phyloP scores from a whole-genome alignment of 2,113 vertebrate genomes.

The Sebastes fasciatus region DNA sequence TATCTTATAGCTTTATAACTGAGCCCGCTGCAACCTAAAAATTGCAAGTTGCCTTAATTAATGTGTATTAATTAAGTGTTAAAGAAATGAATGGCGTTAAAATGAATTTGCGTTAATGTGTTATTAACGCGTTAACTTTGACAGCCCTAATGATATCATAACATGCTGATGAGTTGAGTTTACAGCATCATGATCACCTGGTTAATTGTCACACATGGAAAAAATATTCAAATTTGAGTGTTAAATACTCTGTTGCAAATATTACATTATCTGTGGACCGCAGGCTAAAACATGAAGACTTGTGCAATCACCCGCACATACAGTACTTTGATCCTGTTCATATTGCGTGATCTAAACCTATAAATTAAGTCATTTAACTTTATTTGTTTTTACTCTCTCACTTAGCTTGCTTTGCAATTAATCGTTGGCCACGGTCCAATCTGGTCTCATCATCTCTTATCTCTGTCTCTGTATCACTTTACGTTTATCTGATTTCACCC shows the following conservation, averaged over 20 bases:
- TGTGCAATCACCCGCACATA: background rate
- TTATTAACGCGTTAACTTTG: too few species aligned
- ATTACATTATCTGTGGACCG: background rate
- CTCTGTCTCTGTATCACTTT: constrained; percentile 52
- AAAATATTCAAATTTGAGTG: background rate
- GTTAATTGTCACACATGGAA: background rate
- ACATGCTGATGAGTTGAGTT: background rate
- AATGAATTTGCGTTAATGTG: too few species aligned
- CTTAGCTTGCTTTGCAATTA: constrained; percentile 30
- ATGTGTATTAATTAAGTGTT: too few species aligned
- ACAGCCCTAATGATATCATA: too few species aligned
- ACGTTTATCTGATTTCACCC: constrained; percentile 67
- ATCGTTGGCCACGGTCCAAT: constrained; percentile 38
- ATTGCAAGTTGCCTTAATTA: too few species aligned
- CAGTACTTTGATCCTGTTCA: background rate
- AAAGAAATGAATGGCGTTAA: too few species aligned
- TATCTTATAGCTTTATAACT: too few species aligned
- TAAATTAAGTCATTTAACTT: background rate
- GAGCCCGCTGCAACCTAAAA: too few species aligned
- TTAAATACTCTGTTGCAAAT: background rate
- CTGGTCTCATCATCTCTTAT: constrained; percentile 33
- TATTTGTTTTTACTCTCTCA: constrained; percentile 21
- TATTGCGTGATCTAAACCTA: background rate
- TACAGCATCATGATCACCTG: background rate
- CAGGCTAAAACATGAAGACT: background rate